Base-by-base conservation (phyloP, 30 jellyfish, hydroid and myxozoan genomes). In the Hydra vulgaris region DNA sequence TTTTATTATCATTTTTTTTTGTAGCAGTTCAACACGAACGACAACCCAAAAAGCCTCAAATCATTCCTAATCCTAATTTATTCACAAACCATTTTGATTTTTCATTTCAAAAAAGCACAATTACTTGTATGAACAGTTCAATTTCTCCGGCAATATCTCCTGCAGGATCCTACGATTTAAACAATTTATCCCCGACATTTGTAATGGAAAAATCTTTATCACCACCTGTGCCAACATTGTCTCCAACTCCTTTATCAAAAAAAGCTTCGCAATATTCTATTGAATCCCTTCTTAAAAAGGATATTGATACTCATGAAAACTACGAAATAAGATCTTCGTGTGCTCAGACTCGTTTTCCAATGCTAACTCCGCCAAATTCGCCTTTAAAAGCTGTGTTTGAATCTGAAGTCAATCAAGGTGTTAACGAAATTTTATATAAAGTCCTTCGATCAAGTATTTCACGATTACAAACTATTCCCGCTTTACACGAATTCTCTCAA, bases 21-120 rank as follows among this genome's bases (percentile, higher is more conserved):
- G 0, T 82, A 91, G 98, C 98, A 0, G 98, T 91, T 7, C 98
- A 91, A 54, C 98, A 91, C 79, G 98, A 91, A 74, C 68, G 98
- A 23, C 85, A 86, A 3, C 95, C 98, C 12, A 81, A 89, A 12
- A 85, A 76, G 25, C 84, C 76, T 71, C 61, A 40, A 40, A 40
- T 40, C 5, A 40, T 40, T 3, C 61, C 61, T 5, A 40, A 12
- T 40, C 61, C 61, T 12, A 40, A 5, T 40, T 40, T 40, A 40
- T 40, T 40, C 61, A 12, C 61, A 40, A 12, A 12, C 12, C 61
- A 40, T 3, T 40, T 40, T 40, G 61, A 82, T 54, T 76, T 74
- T 40, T 16, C 82, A 1, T 17, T 17, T 24, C 24, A 66, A n/a
- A 84, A 55, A 40, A 52, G 80, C 18, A 12, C 72, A 23, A 22